Evolutionary conservation across 2,888 invertebrate genomes (phyloP), one percentile per base, ranked within the genome.

Genomic region (Orthosia gracilis): DNA sequence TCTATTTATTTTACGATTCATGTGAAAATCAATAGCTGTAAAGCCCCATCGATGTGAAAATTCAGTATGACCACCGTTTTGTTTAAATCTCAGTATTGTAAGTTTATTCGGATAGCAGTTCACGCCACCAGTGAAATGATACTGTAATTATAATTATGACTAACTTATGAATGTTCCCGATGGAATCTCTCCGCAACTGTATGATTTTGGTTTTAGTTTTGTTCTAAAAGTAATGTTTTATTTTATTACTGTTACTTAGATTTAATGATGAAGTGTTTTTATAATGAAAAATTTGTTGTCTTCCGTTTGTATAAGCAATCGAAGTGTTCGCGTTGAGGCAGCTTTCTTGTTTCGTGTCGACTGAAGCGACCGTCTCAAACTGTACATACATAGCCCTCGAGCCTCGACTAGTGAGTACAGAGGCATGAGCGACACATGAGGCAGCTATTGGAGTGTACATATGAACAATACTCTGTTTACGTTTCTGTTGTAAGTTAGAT

Each of bases 71-170:
- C 93, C 93, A 92, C 93, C 93, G 94, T 89, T 85, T 87, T 86
- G 90, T 91, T 90, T 88, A 90, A 93, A 95, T 95, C 94, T 95
- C 95, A 95, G 95, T 95, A 95, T 95, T 94, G 94, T 94, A 94
- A 95, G 95, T 94, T 92, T 91, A 89, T 85, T 86, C 67, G 76
- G 86, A 81, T 77, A 85, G 84, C 76, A 79, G 82, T 88, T 87
- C 82, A 73, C 73, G 78, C 69, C 81, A 80, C 89, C 87, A 87
- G 91, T 89, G 92, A 88, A 83, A 74, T 73, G 40, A 73, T 82
- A 83, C 65, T 76, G 78, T 83, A 74, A 81, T 78, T 74, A 49
- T 82, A 73, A 67, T 82, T 80, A 78, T 80, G 77, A 84, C 78
- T 81, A 80, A 79, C 83, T 85, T 78, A 83, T 80, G 69, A 84